Percentiles rank a stretch among this genome's conserved stretches.
Conservation (phyloP, 2,888 invertebrate genomes). For the Acanthoscelides obtectus region DNA sequence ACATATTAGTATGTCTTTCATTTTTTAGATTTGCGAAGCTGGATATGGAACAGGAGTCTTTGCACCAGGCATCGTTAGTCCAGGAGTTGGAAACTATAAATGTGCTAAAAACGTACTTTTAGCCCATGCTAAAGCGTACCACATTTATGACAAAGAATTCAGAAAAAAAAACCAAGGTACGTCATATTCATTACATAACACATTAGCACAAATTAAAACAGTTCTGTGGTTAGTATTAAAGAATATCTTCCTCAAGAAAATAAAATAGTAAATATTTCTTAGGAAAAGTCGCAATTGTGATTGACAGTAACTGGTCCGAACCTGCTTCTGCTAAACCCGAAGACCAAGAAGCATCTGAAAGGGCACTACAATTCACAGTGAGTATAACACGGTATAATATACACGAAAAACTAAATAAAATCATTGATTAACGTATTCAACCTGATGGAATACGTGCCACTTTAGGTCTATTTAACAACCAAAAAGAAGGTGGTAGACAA, state of each 20-base stretch:
- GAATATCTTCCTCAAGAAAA: too few species aligned
- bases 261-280: slow-evolving; percentile 24
- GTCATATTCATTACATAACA: neutral
- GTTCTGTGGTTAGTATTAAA: too few species aligned
- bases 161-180: slow-evolving; percentile 28
- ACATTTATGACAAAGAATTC: slow-evolving; percentile 56
- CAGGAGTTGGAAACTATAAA: slow-evolving; percentile 55
- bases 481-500: too few species aligned
- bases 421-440: too few species aligned
- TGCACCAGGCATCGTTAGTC: slow-evolving; percentile 38
- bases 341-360: slow-evolving; percentile 22
- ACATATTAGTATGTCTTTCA: too few species aligned
- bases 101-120: slow-evolving; percentile 59
- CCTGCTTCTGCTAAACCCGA: slow-evolving; percentile 19
- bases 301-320: slow-evolving; percentile 23
- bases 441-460: too few species aligned
- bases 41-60: slow-evolving; percentile 33
- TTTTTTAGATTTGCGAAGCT: slow-evolving; percentile 27
- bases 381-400: too few species aligned
- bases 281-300: slow-evolving; percentile 25
- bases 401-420: too few species aligned
- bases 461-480: too few species aligned
- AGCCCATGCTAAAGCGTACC: slow-evolving; percentile 61
- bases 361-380: slow-evolving; percentile 24
- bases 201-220: neutral